Evolutionary conservation across 2,113 vertebrate species (phyloP), one percentile per base, ranked within the genome.

Genomic region (Petroica traversi): DNA sequence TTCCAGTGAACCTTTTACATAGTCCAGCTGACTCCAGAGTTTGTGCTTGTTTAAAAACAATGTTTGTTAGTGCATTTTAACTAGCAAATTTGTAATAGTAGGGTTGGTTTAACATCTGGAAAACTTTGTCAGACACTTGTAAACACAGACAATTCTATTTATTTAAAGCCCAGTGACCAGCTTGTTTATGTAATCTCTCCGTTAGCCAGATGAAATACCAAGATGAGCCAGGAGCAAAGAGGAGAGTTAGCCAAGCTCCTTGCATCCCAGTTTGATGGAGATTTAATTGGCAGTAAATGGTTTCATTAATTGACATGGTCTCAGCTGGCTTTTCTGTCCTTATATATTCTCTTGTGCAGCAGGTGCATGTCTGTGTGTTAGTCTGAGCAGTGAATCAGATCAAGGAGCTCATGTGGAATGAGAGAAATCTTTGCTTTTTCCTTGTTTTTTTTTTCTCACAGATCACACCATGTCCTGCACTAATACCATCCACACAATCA

Each of bases 141-240:
- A 93, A 93, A 95, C 52, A 69, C 69, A 87, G 78, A 71, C 84
- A 73, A 71, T 43, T 89, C 49, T 93, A 67, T 94, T 93, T 93
- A 69, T 93, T 89, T 94, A 92, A 96, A 92, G 41, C 88, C 41
- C 1, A 2, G 14, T 92, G 68, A 84, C 73, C 62, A 85, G 45
- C 38, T 85, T 92, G 80, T 92, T 79, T 85, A 10, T 91, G 17
- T 78, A 63, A 68, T 81, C 28, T 86, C 14, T 45, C 4, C 43
- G 12, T 58, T 45, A 45, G 38, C 58, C 25, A 28, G 26, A 63
- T 85, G 72, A 95, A 93, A 73, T 84, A 64, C 54, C 61, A 57
- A 45, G 62, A 78, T 61, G 88, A 90, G 19, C 43, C 51, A 78
- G 76, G 48, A 90, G 33, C 46, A 66, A 46, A 87, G 43, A 72